Evolutionary conservation across 2,113 vertebrate species (phyloP).

Genomic region (Scophthalmus maximus): DNA sequence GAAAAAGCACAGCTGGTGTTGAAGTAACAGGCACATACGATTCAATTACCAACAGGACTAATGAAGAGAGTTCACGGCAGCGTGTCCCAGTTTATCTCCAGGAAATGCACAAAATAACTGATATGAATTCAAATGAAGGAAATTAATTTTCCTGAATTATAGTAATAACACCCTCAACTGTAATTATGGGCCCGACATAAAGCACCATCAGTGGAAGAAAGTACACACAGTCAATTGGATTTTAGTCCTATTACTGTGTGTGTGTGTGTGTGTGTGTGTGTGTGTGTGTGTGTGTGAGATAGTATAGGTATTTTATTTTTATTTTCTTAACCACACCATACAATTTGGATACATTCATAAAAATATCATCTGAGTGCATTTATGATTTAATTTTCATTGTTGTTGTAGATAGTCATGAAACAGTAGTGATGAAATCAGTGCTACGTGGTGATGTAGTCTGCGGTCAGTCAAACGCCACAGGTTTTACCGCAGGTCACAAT

Average conservation of each 20-base stretch:
- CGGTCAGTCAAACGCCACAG: not conserved
- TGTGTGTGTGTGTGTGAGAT: too few species aligned
- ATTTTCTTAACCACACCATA: too few species aligned
- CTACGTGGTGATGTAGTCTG: not conserved
- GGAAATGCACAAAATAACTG: constrained; percentile 20
- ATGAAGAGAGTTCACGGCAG: constrained; percentile 30
- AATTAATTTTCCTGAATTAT: constrained; percentile 18
- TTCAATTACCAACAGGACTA: constrained; percentile 34
- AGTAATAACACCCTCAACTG: constrained; percentile 25
- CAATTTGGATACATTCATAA: too few species aligned
- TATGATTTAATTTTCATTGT: not conserved
- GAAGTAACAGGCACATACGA: constrained; percentile 28
- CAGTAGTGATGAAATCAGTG: not conserved
- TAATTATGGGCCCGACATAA: not conserved
- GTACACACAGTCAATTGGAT: not conserved
- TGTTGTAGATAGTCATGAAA: not conserved
- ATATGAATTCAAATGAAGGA: constrained; percentile 20
- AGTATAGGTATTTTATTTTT: not conserved
- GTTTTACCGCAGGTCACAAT: constrained; percentile 4
- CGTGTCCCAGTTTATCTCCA: constrained; percentile 8
- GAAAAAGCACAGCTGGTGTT: constrained; percentile 34
- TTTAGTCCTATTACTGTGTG: not conserved
- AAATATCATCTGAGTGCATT: not conserved
- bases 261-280: too few species aligned
- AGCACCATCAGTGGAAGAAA: not conserved